Conservation (phyloP, 2,113 vertebrate species). For the Phoenicopterus ruber region DNA sequence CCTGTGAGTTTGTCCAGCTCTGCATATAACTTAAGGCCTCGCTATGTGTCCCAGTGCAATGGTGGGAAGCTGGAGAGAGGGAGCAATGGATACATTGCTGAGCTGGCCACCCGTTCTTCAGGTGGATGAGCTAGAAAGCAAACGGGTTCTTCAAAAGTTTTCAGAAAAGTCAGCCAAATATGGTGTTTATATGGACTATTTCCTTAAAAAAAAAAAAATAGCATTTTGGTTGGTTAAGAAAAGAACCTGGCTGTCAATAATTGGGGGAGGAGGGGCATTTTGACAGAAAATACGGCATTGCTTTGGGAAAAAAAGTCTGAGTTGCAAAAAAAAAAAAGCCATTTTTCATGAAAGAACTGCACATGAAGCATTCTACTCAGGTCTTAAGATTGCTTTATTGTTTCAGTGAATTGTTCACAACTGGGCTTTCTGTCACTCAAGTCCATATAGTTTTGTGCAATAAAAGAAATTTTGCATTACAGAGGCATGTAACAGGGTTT, state of each 20-base stretch:
- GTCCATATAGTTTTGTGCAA: not conserved
- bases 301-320: not conserved
- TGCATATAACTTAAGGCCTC: not conserved
- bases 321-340: not conserved
- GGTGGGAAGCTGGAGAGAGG: not conserved
- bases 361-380: not conserved
- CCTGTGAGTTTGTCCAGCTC: not conserved
- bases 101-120: not conserved
- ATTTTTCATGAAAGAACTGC: not conserved
- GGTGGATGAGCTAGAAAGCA: not conserved
- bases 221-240: not conserved
- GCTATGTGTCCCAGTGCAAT: not conserved
- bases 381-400: not conserved
- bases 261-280: not conserved
- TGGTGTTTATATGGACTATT: not conserved
- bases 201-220: not conserved
- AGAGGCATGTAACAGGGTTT: not conserved
- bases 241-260: not conserved
- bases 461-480: not conserved
- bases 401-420: not conserved
- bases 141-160: not conserved
- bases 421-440: not conserved
- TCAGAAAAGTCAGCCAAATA: not conserved
- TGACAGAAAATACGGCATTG: not conserved
- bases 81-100: not conserved